These are phyloP conservation scores for Cyanoderma ruficeps DNA, from an alignment of 2,113 vertebrate genomes.

Conservation along the genomic window DNA sequence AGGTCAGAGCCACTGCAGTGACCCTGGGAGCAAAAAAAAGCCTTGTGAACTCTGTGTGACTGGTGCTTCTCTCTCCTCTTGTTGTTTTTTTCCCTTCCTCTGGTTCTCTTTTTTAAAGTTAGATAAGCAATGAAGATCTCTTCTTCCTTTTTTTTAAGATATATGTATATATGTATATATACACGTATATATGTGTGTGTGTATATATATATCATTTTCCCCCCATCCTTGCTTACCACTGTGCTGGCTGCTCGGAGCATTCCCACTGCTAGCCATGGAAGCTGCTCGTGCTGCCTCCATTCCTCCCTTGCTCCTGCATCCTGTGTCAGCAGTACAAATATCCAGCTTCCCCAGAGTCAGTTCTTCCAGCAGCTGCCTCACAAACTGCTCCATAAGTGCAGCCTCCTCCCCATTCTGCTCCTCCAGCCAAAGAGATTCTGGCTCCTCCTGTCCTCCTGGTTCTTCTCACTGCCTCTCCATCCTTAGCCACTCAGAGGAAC, in stretches of 20 bases:
- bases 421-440: constrained; percentile 35
- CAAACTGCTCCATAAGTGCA: neutral
- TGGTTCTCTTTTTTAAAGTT: neutral
- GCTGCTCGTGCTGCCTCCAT: constrained; percentile 11
- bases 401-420: constrained; percentile 1
- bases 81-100: constrained; percentile 14
- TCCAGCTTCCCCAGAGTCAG: neutral
- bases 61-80: constrained; percentile 44
- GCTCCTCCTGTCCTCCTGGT: neutral
- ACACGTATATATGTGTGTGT: neutral
- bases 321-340: constrained; percentile 25
- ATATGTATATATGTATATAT: neutral
- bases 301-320: constrained; percentile 28
- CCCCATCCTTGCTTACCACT: neutral
- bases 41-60: constrained; percentile 18
- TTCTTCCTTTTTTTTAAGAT: neutral
- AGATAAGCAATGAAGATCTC: constrained; percentile 46
- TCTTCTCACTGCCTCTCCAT: constrained; percentile 9
- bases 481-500: constrained; percentile 39
- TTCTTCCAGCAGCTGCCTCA: constrained; percentile 41
- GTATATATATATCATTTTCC: neutral
- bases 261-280: constrained; percentile 43
- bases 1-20: constrained; percentile 95
- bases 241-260: constrained; percentile 1
- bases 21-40: constrained; percentile 68